Evolutionary conservation across 2,113 vertebrate genomes (phyloP).

Genomic region (Narcine bancroftii): DNA sequence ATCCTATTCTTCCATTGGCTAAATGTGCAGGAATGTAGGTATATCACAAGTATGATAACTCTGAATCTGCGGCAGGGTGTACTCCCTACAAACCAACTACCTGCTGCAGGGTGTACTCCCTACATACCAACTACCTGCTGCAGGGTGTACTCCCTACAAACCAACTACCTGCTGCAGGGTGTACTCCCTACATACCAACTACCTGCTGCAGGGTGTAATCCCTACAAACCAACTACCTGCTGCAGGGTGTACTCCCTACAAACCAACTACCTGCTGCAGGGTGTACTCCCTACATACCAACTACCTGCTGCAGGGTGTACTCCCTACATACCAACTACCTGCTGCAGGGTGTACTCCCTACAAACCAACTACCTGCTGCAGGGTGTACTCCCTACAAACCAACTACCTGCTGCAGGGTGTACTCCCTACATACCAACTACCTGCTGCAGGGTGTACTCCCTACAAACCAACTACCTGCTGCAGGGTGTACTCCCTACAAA

Average conservation of each 20-base stretch:
- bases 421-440: no score
- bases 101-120: neutral
- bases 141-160: neutral
- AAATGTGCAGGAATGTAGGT: neutral
- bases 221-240: no score
- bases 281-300: no score
- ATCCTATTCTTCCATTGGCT: neutral
- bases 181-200: no score
- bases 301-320: neutral
- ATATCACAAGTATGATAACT: neutral
- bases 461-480: no score
- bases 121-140: no score
- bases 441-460: neutral
- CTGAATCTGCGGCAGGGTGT: neutral
- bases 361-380: conserved; percentile 3
- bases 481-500: neutral
- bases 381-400: neutral
- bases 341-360: neutral
- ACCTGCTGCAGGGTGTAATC: neutral
- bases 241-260: neutral
- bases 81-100: no score
- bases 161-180: neutral
- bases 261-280: conserved; percentile 11
- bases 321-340: no score
- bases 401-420: neutral